Base-by-base conservation (phyloP, 1,140 invertebrate genomes). In the Campoletis sonorensis region DNA sequence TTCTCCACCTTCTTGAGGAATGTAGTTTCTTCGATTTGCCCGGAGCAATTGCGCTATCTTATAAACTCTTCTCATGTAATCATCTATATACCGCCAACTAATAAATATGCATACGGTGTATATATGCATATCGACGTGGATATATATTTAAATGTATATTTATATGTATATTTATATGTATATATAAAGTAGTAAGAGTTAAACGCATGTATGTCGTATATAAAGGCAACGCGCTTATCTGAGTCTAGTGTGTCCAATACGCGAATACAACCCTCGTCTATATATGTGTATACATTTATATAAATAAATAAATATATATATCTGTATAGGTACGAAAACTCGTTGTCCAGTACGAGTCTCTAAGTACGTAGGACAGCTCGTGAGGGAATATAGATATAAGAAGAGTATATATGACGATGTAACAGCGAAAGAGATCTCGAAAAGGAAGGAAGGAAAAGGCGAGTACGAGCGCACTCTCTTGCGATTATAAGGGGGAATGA, bases 391-490 rank as follows among this genome's bases (percentile, higher is more conserved):
- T 27, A 10, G 26, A 27, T 27, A 23, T 26, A 64, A 10, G 18
- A 23, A 58, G 18, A n/a, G 18, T 21, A 23, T 49, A 33, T 72
- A 70, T 23, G 70, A 30, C 5, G 16, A 26, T 27, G 81, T 82
- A 80, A 86, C 80, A 84, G 86, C 87, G 89, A 88, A 87, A 89
- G 88, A 88, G 88, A 88, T 89, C 87, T 88, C 82, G 87, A 87
- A 88, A 89, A 86, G 87, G 88, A 88, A 86, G 88, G 86, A 88
- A 89, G 87, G 86, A 26, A 64, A 76, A 64, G 40, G 45, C 45
- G 80, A 64, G 16, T 45, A 77, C 18, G 21, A 45, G 76, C 58
- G 54, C 76, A 49, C 58, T 61, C 45, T 23, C 68, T n/a, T n/a
- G 79, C 51, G 51, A 80, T 79, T 70, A 79, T 64, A 64, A 73